Base-by-base conservation (phyloP, 2,888 invertebrate species). In the Mimas tiliae region DNA sequence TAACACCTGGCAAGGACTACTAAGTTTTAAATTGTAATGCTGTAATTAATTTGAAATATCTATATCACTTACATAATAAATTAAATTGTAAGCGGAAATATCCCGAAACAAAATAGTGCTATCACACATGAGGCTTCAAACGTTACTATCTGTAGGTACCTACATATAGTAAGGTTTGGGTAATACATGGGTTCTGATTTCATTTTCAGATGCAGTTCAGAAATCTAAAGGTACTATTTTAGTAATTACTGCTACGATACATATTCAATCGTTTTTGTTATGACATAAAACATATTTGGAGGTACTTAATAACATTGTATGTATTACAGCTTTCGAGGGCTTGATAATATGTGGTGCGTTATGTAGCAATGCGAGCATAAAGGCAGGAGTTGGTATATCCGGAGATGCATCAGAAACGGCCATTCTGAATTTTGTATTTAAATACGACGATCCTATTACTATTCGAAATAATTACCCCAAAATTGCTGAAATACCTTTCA, bases 381-480 rank as follows among this genome's bases (percentile, higher is more conserved):
- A 94, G 96, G 74, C 96, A 96, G 93, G 95, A 95, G 88, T 98
- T 95, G 90, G 96, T 95, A 75, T 97, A 95, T 86, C 70, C 1
- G 98, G 98, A 68, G 98, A 98, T 87, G 98, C 98, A 21, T 98
- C 98, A 1, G 98, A 98, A 91, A 96, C 98, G 62, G 98, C 98
- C 68, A 94, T 98, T 68, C 94, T 98, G 95, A 97, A 94, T 87
- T 98, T 86, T 96, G 96, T 81, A 87, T 96, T 76, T 42, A 74
- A 83, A 69, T 78, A 78, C 45, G 97, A 97, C 52, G 96, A 98
- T 84, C 96, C 98, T 0, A 94, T 96, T 94, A 91, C 94, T 6
- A 95, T 97, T 67, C 95, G 98, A 72, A 94, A 95, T 72, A 95
- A 95, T 72, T 97, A 96, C 90, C 97, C 96, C 83, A 98, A 98